These are phyloP conservation scores for Spialia ferax DNA, from an alignment of 2,888 invertebrate genomes.

Conservation along the genomic window DNA sequence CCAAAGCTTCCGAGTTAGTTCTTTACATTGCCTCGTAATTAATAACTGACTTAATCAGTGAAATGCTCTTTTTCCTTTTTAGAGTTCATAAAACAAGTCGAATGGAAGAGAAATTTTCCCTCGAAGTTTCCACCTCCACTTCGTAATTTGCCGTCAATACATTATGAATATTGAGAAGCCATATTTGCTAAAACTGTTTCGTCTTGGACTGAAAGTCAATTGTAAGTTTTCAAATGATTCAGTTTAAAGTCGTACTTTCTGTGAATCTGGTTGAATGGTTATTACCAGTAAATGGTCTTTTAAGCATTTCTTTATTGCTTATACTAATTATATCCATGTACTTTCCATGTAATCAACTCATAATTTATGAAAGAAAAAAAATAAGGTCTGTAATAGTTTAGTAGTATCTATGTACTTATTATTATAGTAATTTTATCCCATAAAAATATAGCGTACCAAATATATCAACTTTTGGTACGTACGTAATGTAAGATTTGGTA, in stretches of 20 bases:
- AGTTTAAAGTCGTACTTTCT: background rate
- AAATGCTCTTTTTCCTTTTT: constrained; percentile 28
- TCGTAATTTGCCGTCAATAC: constrained; percentile 9
- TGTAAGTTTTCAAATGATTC: background rate
- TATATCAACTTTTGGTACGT: no score
- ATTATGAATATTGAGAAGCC: constrained; percentile 8
- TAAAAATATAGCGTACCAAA: no score
- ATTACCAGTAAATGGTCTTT: no score
- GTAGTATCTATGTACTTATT: no score
- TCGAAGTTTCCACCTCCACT: constrained; percentile 2
- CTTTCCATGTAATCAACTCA: no score
- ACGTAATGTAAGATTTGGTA: no score
- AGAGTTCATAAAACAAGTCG: constrained; percentile 28
- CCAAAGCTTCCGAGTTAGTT: constrained; percentile 25
- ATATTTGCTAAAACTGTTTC: constrained; percentile 3
- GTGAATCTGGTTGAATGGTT: background rate
- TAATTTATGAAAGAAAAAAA: no score
- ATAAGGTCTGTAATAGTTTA: no score
- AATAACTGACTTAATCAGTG: constrained; percentile 40
- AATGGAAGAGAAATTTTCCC: constrained; percentile 22
- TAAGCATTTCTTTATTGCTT: no score
- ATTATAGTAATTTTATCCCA: no score
- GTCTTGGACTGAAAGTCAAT: background rate
- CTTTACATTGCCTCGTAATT: constrained; percentile 38
- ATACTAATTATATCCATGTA: no score